Percentiles rank a stretch among this genome's conserved stretches.
Conservation (phyloP, 2,797 vertebrate species). For the Thamnophis elegans region DNA sequence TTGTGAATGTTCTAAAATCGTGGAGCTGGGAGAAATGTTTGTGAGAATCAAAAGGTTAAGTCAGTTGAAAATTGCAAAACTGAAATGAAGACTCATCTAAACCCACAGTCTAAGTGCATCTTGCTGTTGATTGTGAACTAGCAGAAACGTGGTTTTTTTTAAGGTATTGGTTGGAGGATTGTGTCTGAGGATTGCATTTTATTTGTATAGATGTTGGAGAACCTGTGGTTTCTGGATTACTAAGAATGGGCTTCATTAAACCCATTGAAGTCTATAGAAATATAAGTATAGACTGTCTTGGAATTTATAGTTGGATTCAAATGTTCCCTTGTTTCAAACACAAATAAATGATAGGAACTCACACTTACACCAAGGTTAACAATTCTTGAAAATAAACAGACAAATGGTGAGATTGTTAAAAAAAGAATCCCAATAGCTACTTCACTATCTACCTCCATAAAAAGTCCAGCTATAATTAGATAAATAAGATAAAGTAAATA, state of each 20-base stretch:
- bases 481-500: too few species aligned
- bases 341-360: not conserved
- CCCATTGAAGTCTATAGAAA: not conserved
- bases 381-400: not conserved
- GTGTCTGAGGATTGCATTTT: slow-evolving; percentile 24
- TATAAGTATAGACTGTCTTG: slow-evolving; percentile 6
- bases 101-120: slow-evolving; percentile 31
- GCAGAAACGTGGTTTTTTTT: slow-evolving; percentile 19
- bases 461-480: too few species aligned
- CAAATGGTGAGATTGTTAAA: not conserved
- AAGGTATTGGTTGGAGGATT: slow-evolving; percentile 27
- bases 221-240: not conserved
- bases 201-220: slow-evolving; percentile 22
- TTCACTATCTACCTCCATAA: not conserved
- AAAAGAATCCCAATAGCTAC: not conserved
- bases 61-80: slow-evolving; percentile 30
- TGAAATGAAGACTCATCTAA: slow-evolving; percentile 32
- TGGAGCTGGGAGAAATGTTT: slow-evolving; percentile 47
- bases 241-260: slow-evolving; percentile 21
- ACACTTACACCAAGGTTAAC: not conserved
- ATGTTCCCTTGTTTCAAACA: not conserved
- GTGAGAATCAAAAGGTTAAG: slow-evolving; percentile 56
- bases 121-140: slow-evolving; percentile 27
- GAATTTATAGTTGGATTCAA: slow-evolving; percentile 17
- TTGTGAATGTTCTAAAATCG: slow-evolving; percentile 41